phyloP scores from a whole-genome alignment of 2,797 vertebrate species.

The Poeciliopsis infans region DNA sequence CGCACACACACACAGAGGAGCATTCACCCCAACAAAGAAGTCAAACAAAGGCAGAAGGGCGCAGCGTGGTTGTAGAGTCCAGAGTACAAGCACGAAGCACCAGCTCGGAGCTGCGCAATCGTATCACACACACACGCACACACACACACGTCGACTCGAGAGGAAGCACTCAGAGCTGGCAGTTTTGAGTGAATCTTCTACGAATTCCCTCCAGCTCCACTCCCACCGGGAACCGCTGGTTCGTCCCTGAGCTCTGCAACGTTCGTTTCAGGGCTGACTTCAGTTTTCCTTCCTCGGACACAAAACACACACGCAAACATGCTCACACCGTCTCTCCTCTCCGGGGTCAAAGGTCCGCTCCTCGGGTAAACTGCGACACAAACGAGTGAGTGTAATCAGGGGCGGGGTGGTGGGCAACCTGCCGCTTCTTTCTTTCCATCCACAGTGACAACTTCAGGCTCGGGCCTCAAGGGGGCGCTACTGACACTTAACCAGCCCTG shows the following conservation, averaged over 20 bases:
- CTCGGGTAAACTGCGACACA: slow-evolving; percentile 74
- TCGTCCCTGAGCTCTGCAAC: slow-evolving; percentile 77
- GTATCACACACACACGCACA: slow-evolving; percentile 10
- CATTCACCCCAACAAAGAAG: slow-evolving; percentile 11
- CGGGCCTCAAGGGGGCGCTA: slow-evolving; percentile 66
- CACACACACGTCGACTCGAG: slow-evolving; percentile 28
- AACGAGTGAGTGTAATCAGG: slow-evolving; percentile 65
- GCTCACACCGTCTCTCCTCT: slow-evolving; percentile 39
- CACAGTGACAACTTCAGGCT: slow-evolving; percentile 66
- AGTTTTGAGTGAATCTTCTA: slow-evolving; percentile 67
- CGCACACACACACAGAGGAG: neutral
- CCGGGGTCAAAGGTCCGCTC: slow-evolving; percentile 67
- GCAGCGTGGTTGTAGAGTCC: slow-evolving; percentile 63
- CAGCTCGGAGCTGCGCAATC: slow-evolving; percentile 55
- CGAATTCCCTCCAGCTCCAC: neutral
- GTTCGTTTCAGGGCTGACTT: slow-evolving; percentile 72
- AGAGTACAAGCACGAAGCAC: slow-evolving; percentile 68
- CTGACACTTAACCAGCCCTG: slow-evolving; percentile 76
- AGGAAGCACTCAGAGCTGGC: slow-evolving; percentile 73
- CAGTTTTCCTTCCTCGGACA: slow-evolving; percentile 45
- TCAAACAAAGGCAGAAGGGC: slow-evolving; percentile 50
- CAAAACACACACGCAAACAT: slow-evolving; percentile 27
- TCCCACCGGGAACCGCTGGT: slow-evolving; percentile 64
- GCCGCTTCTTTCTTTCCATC: slow-evolving; percentile 51
- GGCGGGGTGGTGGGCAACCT: slow-evolving; percentile 28